These are phyloP conservation scores for Campylorhamphus procurvoides DNA, from an alignment of 2,113 vertebrate genomes.

Conservation along the genomic window DNA sequence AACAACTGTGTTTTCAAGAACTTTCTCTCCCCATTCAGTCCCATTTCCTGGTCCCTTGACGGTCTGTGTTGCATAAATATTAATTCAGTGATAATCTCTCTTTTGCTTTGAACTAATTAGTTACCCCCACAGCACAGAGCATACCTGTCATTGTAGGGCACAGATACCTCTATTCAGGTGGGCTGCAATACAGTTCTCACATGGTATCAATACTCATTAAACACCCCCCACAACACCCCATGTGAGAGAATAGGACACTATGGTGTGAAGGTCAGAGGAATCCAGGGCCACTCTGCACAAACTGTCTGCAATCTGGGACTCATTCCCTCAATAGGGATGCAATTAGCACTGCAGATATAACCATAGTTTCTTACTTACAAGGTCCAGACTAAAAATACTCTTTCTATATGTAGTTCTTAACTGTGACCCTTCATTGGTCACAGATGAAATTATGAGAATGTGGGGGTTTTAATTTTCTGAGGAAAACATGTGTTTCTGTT, in stretches of 20 bases:
- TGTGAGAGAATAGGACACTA: accelerated
- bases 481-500: neutral
- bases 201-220: accelerated
- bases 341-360: neutral
- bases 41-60: neutral
- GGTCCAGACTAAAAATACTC: neutral
- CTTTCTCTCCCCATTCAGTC: neutral
- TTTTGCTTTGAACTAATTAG: neutral
- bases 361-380: neutral
- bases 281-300: accelerated
- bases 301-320: neutral
- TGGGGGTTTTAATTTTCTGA: neutral
- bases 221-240: accelerated
- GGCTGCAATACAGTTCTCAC: neutral
- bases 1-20: neutral
- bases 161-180: neutral
- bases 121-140: neutral
- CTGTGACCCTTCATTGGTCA: neutral
- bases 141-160: neutral
- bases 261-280: neutral
- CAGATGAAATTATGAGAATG: neutral
- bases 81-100: neutral
- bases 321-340: accelerated
- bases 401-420: neutral
- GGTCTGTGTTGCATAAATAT: neutral